These are phyloP conservation scores for Idris sp. DNA, from an alignment of 1,140 invertebrate species.

Conservation along the genomic window DNA sequence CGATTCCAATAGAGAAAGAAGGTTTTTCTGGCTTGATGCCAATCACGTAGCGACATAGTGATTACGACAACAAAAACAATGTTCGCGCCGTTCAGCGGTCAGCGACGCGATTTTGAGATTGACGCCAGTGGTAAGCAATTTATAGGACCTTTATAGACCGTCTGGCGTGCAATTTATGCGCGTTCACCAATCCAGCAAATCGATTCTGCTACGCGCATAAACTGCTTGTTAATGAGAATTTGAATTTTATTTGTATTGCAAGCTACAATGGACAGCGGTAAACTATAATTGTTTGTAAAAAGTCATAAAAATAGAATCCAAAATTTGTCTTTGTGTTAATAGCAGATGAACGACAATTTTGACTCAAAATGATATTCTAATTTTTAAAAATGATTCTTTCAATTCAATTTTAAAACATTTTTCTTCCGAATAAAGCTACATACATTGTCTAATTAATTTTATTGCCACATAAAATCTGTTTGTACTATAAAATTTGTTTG, in stretches of 20 bases:
- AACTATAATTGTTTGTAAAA: too few species aligned
- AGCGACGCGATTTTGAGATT: conserved; percentile 43
- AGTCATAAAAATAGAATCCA: too few species aligned
- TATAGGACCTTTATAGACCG: conserved; percentile 24
- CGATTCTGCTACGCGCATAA: conserved; percentile 15
- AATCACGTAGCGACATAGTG: conserved; percentile 29
- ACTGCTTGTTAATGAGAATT: conserved; percentile 9
- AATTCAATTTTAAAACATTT: too few species aligned
- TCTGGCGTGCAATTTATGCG: conserved; percentile 11
- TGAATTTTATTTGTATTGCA: conserved; percentile 9
- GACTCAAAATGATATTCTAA: too few species aligned
- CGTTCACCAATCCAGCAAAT: conserved; percentile 5
- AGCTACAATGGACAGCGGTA: neutral
- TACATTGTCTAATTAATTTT: too few species aligned
- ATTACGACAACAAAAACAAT: conserved; percentile 54
- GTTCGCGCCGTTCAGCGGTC: conserved; percentile 39
- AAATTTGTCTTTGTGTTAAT: too few species aligned
- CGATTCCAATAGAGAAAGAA: conserved; percentile 23
- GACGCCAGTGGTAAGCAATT: conserved; percentile 16
- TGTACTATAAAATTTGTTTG: too few species aligned
- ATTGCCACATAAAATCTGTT: too few species aligned
- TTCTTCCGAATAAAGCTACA: too few species aligned
- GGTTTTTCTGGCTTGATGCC: conserved; percentile 16
- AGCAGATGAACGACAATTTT: too few species aligned
- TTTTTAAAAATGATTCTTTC: too few species aligned